Evolutionary conservation across 2,888 invertebrate genomes (phyloP).

Genomic region (Spialia ferax): DNA sequence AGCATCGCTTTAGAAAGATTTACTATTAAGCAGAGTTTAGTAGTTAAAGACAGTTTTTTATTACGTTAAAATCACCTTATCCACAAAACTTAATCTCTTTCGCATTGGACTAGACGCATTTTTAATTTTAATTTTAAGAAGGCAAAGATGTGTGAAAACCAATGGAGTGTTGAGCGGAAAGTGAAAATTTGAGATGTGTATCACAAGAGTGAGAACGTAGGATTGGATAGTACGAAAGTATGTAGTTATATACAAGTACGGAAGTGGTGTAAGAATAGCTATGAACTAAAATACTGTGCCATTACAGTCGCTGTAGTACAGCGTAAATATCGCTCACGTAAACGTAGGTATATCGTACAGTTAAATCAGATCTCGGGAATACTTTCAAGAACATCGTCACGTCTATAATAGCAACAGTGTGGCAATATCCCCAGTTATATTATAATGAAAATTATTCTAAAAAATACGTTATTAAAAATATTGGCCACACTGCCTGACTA

Average conservation of each 20-base stretch:
- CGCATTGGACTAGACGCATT: slow-evolving; percentile 85
- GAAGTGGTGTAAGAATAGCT: slow-evolving; percentile 62
- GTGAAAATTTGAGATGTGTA: slow-evolving; percentile 55
- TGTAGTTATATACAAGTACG: slow-evolving; percentile 68
- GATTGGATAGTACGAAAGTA: slow-evolving; percentile 51
- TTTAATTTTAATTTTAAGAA: slow-evolving; percentile 78
- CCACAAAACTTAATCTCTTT: slow-evolving; percentile 82
- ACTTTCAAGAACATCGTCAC: slow-evolving; percentile 60
- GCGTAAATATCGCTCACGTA: slow-evolving; percentile 73
- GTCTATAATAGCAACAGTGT: slow-evolving; percentile 60
- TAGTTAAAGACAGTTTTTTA: slow-evolving; percentile 62
- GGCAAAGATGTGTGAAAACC: slow-evolving; percentile 84
- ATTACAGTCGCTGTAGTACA: slow-evolving; percentile 65
- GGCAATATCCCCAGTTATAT: slow-evolving; percentile 57
- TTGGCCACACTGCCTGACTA: slow-evolving; percentile 61
- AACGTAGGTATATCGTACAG: slow-evolving; percentile 67
- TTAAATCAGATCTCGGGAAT: slow-evolving; percentile 76
- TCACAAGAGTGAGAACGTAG: slow-evolving; percentile 51
- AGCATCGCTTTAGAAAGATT: slow-evolving; percentile 52
- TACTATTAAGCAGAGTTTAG: slow-evolving; percentile 62
- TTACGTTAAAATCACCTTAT: slow-evolving; percentile 73
- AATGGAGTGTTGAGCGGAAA: slow-evolving; percentile 64
- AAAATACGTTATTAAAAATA: slow-evolving; percentile 64
- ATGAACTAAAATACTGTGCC: slow-evolving; percentile 80
- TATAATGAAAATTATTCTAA: slow-evolving; percentile 72